Percentiles rank a stretch among this genome's conserved stretches.
phyloP scores from a whole-genome alignment of 64 coral and sea anemone genomes.

The Porites australiensis region DNA sequence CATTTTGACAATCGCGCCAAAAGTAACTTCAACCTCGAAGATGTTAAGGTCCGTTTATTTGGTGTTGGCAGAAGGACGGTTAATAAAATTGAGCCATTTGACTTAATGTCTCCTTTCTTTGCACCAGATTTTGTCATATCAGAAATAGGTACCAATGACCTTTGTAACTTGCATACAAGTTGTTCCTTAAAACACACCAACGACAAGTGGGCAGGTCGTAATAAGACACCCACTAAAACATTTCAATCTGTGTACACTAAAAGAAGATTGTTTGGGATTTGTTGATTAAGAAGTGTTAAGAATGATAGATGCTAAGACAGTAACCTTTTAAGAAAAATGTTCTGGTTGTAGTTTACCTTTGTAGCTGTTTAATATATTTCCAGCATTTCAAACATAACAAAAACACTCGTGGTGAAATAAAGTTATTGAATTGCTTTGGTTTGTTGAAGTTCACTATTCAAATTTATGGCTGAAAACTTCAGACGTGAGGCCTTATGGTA shows the following conservation, averaged over 20 bases:
- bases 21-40: too few species aligned
- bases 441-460: slow-evolving; percentile 12
- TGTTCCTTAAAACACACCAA: too few species aligned
- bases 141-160: too few species aligned
- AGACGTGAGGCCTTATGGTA: slow-evolving; percentile 6
- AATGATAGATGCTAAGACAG: neutral
- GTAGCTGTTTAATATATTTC: slow-evolving; percentile 8
- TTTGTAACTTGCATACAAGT: too few species aligned
- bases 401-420: neutral
- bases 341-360: neutral
- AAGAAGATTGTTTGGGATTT: neutral
- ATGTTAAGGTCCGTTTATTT: too few species aligned
- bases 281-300: neutral
- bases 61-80: too few species aligned
- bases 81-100: too few species aligned
- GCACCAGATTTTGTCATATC: too few species aligned
- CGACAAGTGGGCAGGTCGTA: too few species aligned
- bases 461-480: neutral
- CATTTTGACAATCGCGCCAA: too few species aligned
- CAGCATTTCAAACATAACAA: neutral
- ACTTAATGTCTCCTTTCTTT: too few species aligned
- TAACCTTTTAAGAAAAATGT: neutral
- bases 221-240: too few species aligned
- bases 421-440: slow-evolving; percentile 2
- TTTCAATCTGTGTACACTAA: neutral